Conservation (phyloP, 2,797 vertebrate genomes). For the Helostoma temminkii region DNA sequence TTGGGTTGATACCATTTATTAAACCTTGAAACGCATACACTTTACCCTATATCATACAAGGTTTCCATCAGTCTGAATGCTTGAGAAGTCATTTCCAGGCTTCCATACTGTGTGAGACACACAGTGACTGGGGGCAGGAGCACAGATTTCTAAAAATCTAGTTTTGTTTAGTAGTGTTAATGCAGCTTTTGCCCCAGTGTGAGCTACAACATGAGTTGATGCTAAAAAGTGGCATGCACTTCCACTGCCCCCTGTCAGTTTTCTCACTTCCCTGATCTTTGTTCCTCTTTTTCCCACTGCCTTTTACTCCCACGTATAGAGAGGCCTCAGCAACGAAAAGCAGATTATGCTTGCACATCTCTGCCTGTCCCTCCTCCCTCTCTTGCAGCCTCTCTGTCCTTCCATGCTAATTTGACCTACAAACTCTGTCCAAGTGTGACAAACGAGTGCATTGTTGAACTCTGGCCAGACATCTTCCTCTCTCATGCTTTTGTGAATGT, state of each 20-base stretch:
- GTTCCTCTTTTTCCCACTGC: constrained; percentile 18
- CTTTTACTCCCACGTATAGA: constrained; percentile 52
- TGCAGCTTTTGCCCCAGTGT: constrained; percentile 47
- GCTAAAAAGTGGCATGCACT: constrained; percentile 35
- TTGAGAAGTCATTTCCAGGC: constrained; percentile 67
- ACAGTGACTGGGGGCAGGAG: constrained; percentile 47
- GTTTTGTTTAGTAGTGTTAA: constrained; percentile 63
- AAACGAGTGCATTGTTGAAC: constrained; percentile 78
- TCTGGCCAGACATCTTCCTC: constrained; percentile 73
- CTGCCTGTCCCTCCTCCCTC: constrained; percentile 53
- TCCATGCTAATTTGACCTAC: constrained; percentile 85
- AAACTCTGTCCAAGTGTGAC: constrained; percentile 84
- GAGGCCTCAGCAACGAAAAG: constrained; percentile 61
- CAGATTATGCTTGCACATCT: constrained; percentile 57
- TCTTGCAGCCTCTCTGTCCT: constrained; percentile 40
- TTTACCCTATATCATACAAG: constrained; percentile 27
- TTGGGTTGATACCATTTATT: background rate
- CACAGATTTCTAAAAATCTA: constrained; percentile 36
- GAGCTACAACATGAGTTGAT: constrained; percentile 24
- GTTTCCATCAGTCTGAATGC: constrained; percentile 56
- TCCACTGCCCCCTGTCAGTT: constrained; percentile 9
- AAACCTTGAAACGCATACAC: background rate
- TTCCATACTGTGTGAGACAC: constrained; percentile 30
- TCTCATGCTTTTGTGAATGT: constrained; percentile 19
- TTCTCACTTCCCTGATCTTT: constrained; percentile 8